Evolutionary conservation across 2,888 invertebrate genomes (phyloP), one percentile per base, ranked within the genome.

Genomic region (Colostygia pectinataria): DNA sequence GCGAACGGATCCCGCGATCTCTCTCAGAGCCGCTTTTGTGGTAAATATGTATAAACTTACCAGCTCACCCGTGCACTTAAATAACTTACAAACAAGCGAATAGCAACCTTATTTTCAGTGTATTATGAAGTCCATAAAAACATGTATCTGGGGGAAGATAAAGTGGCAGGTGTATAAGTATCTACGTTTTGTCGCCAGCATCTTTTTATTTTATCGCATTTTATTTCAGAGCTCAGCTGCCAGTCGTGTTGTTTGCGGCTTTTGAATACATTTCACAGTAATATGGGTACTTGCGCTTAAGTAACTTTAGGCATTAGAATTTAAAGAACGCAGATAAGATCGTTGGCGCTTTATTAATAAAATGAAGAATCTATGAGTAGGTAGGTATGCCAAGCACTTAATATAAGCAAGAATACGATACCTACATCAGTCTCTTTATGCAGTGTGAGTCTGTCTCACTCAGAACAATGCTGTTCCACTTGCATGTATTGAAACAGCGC

Each of bases 21-120:
- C 80, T 77, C 83, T 78, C 77, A 82, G 86, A 90, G 89, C 89
- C 88, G 89, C 84, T 90, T 89, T 88, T 86, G 88, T 86, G 89
- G 89, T 88, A 90, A 89, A 89, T 89, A 90, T 89, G 89, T 89
- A 88, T 88, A 88, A 83, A 83, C 77, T 77, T 71, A 72, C 79
- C 62, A 77, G 71, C 58, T 63, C 75, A 66, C 46, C 41, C 56
- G 52, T 70, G 59, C 71, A 40, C 36, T 6, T 5, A 38, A 15
- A 25, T 44, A 48, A 32, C 31, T 13, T 20, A 46, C 53, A 36
- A 45, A 37, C 51, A 32, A 24, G 43, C 66, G 25, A 78, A 62
- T 67, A 54, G 62, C 54, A 47, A 55, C 74, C 67, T 62, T 84
- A 74, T 69, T 50, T 31, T 32, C 12, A 34, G 29, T 33, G 25